Percentiles rank a stretch among this genome's conserved stretches.
Conservation (phyloP, 2,797 vertebrate genomes). For the Aplochiton taeniatus region DNA sequence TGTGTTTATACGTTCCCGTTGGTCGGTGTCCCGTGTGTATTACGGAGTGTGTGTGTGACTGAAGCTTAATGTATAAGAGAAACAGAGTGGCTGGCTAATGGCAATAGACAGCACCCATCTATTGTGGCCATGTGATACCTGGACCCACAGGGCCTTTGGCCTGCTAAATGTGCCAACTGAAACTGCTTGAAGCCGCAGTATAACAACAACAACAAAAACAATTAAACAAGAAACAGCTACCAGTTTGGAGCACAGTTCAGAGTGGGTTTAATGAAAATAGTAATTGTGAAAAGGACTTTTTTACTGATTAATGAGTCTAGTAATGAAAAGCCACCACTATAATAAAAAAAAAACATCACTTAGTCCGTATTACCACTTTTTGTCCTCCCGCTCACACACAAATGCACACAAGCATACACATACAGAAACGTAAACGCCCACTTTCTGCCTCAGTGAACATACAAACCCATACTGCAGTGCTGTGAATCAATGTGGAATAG, state of each 20-base stretch:
- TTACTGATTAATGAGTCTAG: too few relatives aligned
- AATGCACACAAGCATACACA: not conserved
- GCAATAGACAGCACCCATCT: slow-evolving; percentile 73
- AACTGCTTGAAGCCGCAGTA: slow-evolving; percentile 34
- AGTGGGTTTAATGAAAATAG: too few relatives aligned
- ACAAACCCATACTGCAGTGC: not conserved
- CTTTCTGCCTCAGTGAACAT: not conserved
- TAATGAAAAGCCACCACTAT: too few relatives aligned
- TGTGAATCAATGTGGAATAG: slow-evolving; percentile 15
- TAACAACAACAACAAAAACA: slow-evolving; percentile 13
- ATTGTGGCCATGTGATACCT: slow-evolving; percentile 70
- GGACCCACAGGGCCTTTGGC: slow-evolving; percentile 41
- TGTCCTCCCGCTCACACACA: not conserved
- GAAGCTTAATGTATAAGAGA: slow-evolving; percentile 61
- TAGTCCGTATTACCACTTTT: not conserved
- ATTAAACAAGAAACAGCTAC: not conserved
- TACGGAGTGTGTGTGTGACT: slow-evolving; percentile 42
- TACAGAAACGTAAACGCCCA: slow-evolving; percentile 22
- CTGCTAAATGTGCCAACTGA: slow-evolving; percentile 50
- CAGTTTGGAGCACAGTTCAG: too few relatives aligned
- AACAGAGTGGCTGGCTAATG: slow-evolving; percentile 73
- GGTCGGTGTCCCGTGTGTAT: slow-evolving; percentile 28
- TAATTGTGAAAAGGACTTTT: too few relatives aligned
- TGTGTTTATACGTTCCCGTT: slow-evolving; percentile 14
- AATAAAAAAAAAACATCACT: too few relatives aligned